phyloP scores from a whole-genome alignment of 2,797 vertebrate genomes.

The Meda fulgida region DNA sequence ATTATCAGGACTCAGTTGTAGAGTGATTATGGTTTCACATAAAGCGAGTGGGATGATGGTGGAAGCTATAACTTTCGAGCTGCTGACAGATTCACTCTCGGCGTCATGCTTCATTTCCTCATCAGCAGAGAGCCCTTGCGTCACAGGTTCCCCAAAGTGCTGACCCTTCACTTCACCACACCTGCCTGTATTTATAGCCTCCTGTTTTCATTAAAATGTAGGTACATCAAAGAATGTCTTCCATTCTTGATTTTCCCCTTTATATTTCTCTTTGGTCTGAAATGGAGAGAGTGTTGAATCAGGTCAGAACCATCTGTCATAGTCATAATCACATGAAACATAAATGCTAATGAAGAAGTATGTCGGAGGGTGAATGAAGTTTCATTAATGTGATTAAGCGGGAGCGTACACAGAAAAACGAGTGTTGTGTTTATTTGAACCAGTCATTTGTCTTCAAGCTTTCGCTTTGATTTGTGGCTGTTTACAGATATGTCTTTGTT shows the following conservation, averaged over 20 bases:
- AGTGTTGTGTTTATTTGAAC: constrained; percentile 24
- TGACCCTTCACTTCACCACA: constrained; percentile 67
- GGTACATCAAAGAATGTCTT: constrained; percentile 38
- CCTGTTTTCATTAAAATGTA: constrained; percentile 59
- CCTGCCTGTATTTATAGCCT: constrained; percentile 71
- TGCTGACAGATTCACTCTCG: constrained; percentile 65
- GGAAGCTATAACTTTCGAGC: constrained; percentile 48
- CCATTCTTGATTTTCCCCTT: constrained; percentile 34
- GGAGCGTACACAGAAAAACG: background rate
- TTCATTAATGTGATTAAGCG: constrained; percentile 10
- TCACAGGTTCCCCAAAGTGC: constrained; percentile 55
- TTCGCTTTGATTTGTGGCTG: constrained; percentile 5
- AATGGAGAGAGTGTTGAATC: constrained; percentile 27
- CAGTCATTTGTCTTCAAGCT: constrained; percentile 10
- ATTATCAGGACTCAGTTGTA: constrained; percentile 22
- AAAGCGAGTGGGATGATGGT: constrained; percentile 15
- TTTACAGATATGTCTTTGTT: constrained; percentile 30
- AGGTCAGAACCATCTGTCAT: background rate
- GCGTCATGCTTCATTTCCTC: constrained; percentile 58
- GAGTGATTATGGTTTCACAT: constrained; percentile 18
- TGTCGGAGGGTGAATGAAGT: constrained; percentile 2
- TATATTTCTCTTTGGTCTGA: constrained; percentile 23
- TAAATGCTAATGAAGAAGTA: constrained; percentile 48
- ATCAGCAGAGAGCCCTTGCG: constrained; percentile 50
- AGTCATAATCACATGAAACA: constrained; percentile 1